Base-by-base conservation (phyloP, 2,113 vertebrate genomes). In the Aix galericulata region DNA sequence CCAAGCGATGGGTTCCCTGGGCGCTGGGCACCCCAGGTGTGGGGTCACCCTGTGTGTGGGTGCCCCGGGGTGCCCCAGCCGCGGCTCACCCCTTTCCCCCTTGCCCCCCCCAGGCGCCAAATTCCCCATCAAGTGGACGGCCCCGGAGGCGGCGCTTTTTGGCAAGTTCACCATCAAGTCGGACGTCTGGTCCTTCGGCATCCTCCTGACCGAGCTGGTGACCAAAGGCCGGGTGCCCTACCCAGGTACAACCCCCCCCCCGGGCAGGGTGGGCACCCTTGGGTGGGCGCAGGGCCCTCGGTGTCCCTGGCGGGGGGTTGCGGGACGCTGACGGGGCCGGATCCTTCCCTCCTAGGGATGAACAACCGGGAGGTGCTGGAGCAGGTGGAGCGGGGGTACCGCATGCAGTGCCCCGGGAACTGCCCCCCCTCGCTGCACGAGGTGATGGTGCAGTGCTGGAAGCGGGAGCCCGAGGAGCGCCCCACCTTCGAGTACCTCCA, bases 51-150 rank as follows among this genome's bases (percentile, higher is more conserved):
- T 0, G 1, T 18, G 15, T n/a, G 42, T 1, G 1, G 44, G 34
- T 31, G 13, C 66, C 9, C 8, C 2, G 1, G 22, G 52, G 82
- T 71, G 48, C 69, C 82, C 46, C n/a, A 7, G 22, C 16, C 27
- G 2, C 4, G 31, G 22, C 60, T 89, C 34, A 27, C 25, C 29
- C 8, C 16, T 34, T 44, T 68, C 60, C 48, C 48, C 66, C 62
- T n/a, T 11, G 11, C 23, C 36, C 36, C 36, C 36, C 16, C 8
- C 98, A 99, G 99, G 99, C 64, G 98, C 99, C 59, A 99, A 99
- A 97, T 99, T 99, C 92, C 99, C 99, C 78, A 99, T 99, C 96
- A 99, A 99, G 96, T 99, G 99, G 99, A 99, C 99, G 0, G 99
- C 99, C 44, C 99, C 99, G 0, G 99, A 99, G 97, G 99, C 99